phyloP scores from a whole-genome alignment of 2,888 invertebrate genomes.

The Gastracanthus pulcherrimus region DNA sequence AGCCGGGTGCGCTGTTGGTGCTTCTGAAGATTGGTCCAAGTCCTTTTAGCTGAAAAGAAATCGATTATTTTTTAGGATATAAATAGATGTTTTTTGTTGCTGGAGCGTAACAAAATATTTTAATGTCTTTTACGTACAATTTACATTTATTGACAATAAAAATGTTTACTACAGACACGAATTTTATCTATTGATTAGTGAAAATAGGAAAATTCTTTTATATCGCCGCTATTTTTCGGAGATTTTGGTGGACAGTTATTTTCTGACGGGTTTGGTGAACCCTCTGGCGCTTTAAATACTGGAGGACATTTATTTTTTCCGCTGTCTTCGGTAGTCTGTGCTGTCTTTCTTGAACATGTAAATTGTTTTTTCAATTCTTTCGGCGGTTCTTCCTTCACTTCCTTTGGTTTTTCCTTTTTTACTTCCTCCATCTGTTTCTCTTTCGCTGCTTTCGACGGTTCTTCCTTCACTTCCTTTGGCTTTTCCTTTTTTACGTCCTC shows the following conservation, averaged over 20 bases:
- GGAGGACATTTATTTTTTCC: neutral
- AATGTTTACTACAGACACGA: no score
- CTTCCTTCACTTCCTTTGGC: no score
- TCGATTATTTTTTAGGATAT: no score
- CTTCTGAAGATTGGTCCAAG: neutral
- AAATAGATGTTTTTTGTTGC: no score
- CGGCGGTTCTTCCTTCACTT: neutral
- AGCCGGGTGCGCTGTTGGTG: neutral
- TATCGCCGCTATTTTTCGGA: neutral
- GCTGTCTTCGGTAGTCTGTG: neutral
- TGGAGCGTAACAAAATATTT: neutral
- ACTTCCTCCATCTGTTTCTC: neutral
- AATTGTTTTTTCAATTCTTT: no score
- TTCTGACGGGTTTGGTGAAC: conserved; percentile 4
- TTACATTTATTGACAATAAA: neutral
- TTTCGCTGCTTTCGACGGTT: neutral
- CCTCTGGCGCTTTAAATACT: conserved; percentile 1
- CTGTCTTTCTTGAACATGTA: neutral
- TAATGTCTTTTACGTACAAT: neutral
- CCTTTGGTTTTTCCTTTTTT: neutral
- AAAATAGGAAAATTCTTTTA: neutral
- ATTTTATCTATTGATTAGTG: neutral
- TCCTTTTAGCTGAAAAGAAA: conserved; percentile 26
- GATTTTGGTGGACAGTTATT: neutral
- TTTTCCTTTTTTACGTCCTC: no score